A percentile compares a stretch with the other conserved stretches of the same genome.
phyloP scores from a whole-genome alignment of 2,888 invertebrate species.

The Anoplius nigerrimus region DNA sequence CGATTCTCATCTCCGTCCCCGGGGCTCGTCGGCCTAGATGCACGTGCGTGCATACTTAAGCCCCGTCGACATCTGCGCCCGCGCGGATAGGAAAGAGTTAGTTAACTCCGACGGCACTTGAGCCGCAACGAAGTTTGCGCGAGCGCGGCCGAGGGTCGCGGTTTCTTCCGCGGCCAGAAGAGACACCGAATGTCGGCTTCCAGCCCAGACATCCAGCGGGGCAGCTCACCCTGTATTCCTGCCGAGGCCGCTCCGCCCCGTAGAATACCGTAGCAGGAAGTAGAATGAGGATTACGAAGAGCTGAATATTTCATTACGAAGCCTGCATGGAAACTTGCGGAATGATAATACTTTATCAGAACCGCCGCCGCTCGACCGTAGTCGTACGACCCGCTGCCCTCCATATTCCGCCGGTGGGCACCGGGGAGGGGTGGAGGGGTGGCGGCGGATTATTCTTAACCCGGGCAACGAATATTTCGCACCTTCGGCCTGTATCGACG shows the following conservation, averaged over 20 bases:
- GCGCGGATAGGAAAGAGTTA: too few relatives aligned
- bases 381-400: slow-evolving; percentile 26
- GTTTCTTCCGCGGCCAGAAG: too few relatives aligned
- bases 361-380: slow-evolving; percentile 26
- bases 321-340: slow-evolving; percentile 52
- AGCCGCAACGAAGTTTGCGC: too few relatives aligned
- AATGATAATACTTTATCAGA: slow-evolving; percentile 58
- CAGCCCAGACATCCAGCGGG: too few relatives aligned
- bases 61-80: too few relatives aligned
- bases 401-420: slow-evolving; percentile 13
- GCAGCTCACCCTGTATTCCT: slow-evolving; percentile 1
- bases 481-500: slow-evolving; percentile 12
- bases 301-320: slow-evolving; percentile 58
- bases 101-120: too few relatives aligned
- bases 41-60: too few relatives aligned
- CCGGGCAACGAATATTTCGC: slow-evolving; percentile 44
- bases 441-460: slow-evolving; percentile 55
- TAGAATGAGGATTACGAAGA: slow-evolving; percentile 52
- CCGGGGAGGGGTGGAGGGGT: too few relatives aligned
- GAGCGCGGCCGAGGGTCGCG: too few relatives aligned
- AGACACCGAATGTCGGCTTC: too few relatives aligned
- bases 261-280: slow-evolving; percentile 45
- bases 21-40: too few relatives aligned
- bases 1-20: too few relatives aligned
- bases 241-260: slow-evolving; percentile 1